These are phyloP conservation scores for Brassicogethes aeneus DNA, from an alignment of 2,888 invertebrate genomes.

Conservation along the genomic window DNA sequence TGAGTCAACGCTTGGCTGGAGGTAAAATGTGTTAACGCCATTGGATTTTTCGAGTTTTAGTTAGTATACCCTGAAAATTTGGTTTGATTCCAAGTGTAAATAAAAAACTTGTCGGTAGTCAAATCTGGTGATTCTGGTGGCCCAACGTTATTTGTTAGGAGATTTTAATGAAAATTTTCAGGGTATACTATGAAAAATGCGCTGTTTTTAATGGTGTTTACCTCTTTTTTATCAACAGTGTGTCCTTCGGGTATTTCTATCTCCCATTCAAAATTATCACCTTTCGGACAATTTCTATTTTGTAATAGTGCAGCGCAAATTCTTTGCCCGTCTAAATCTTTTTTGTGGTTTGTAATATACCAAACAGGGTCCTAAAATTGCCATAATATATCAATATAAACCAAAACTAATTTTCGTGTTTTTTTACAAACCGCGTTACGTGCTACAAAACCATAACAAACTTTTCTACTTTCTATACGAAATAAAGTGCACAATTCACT, in stretches of 20 bases:
- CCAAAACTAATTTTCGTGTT: too few species aligned
- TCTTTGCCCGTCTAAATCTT: conserved; percentile 13
- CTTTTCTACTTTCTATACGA: conserved; percentile 8
- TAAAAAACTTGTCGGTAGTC: too few species aligned
- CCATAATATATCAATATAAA: neutral
- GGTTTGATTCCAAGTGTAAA: too few species aligned
- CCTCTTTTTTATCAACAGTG: conserved; percentile 8
- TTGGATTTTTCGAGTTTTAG: too few species aligned
- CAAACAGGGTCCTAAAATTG: neutral
- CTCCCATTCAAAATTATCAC: conserved; percentile 18
- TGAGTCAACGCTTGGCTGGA: too few species aligned
- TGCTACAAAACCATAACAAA: conserved; percentile 9
- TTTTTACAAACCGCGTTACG: conserved; percentile 1
- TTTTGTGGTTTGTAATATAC: neutral
- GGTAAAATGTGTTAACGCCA: too few species aligned
- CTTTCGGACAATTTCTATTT: conserved; percentile 26
- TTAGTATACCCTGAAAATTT: too few species aligned
- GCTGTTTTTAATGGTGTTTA: conserved; percentile 1
- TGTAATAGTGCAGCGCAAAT: conserved; percentile 51
- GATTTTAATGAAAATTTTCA: too few species aligned
- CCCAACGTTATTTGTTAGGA: too few species aligned
- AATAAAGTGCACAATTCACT: conserved; percentile 6
- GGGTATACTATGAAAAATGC: too few species aligned
- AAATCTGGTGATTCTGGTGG: too few species aligned
- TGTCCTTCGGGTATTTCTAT: conserved; percentile 21